Conservation (phyloP, 2,113 vertebrate genomes). For the Platichthys stellatus region DNA sequence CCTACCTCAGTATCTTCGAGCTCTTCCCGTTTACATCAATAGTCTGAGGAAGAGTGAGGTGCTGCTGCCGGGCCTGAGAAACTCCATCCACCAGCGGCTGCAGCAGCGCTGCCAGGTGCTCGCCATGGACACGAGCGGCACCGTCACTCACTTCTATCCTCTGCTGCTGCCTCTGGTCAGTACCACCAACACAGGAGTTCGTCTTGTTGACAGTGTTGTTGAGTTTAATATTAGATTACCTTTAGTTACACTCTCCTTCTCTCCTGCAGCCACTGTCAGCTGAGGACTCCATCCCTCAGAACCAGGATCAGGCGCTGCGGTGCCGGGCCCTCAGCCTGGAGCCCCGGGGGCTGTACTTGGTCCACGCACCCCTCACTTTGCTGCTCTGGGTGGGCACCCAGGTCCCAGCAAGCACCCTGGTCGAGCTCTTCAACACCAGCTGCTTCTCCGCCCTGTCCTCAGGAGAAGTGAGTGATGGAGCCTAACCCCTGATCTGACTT, state of each 20-base stretch:
- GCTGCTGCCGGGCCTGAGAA: conserved; percentile 80
- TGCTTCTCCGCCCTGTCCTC: conserved; percentile 79
- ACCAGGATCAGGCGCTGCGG: conserved; percentile 59
- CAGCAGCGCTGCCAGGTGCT: conserved; percentile 78
- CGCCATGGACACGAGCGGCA: conserved; percentile 75
- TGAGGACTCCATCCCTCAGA: not conserved
- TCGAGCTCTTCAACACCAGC: conserved; percentile 76
- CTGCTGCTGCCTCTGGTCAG: conserved; percentile 79
- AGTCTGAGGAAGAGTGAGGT: conserved; percentile 85
- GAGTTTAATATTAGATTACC: not conserved
- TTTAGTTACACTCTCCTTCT: not conserved
- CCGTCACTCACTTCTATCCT: conserved; percentile 80
- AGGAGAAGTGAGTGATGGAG: conserved; percentile 75
- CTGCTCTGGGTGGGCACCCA: conserved; percentile 82
- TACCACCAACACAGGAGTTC: not conserved
- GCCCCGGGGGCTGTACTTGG: conserved; percentile 72
- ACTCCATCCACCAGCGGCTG: conserved; percentile 79
- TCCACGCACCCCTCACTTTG: conserved; percentile 73
- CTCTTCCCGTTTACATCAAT: conserved; percentile 83
- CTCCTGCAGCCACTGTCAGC: conserved; percentile 50
- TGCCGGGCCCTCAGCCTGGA: conserved; percentile 75
- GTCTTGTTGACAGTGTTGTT: not conserved
- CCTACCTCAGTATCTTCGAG: conserved; percentile 81
- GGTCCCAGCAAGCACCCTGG: conserved; percentile 65
- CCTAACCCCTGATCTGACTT: too few species aligned